Conservation (phyloP, 2,113 vertebrate genomes). For the Dryoscopus gambensis region DNA sequence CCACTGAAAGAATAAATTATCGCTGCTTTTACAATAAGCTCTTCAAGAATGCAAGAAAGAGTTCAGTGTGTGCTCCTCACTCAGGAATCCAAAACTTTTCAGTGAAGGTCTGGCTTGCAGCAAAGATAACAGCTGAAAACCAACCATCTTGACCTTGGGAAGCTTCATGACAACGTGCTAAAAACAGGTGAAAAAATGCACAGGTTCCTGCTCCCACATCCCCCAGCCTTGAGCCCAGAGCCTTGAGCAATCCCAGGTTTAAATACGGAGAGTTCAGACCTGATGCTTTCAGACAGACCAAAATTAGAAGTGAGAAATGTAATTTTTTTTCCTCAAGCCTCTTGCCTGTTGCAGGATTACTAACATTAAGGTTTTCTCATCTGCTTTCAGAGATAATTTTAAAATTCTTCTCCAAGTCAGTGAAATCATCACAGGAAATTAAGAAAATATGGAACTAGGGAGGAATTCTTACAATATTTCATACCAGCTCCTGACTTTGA, state of each 20-base stretch:
- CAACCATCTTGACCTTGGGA: conserved; percentile 41
- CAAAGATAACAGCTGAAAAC: conserved; percentile 64
- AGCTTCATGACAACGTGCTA: conserved; percentile 33
- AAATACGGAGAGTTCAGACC: neutral
- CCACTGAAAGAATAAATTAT: conserved; percentile 62
- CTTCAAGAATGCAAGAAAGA: conserved; percentile 67
- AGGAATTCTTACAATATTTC: neutral
- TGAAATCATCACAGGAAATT: neutral
- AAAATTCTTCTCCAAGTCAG: neutral
- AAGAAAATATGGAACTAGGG: neutral
- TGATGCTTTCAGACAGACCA: neutral
- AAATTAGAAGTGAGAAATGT: neutral
- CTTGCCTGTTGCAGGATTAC: neutral
- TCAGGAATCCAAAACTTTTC: conserved; percentile 67
- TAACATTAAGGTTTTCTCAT: neutral
- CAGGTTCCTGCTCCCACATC: neutral
- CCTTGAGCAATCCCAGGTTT: neutral
- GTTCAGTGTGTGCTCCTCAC: conserved; percentile 58
- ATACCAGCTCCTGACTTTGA: neutral
- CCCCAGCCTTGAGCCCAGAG: neutral
- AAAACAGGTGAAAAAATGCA: conserved; percentile 48
- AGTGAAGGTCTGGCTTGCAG: conserved; percentile 53
- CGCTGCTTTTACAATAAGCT: conserved; percentile 60
- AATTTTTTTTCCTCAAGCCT: neutral
- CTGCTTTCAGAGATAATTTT: neutral